These are phyloP conservation scores for Pseudorhombus dupliciocellatus DNA, from an alignment of 2,113 vertebrate species.

Conservation along the genomic window DNA sequence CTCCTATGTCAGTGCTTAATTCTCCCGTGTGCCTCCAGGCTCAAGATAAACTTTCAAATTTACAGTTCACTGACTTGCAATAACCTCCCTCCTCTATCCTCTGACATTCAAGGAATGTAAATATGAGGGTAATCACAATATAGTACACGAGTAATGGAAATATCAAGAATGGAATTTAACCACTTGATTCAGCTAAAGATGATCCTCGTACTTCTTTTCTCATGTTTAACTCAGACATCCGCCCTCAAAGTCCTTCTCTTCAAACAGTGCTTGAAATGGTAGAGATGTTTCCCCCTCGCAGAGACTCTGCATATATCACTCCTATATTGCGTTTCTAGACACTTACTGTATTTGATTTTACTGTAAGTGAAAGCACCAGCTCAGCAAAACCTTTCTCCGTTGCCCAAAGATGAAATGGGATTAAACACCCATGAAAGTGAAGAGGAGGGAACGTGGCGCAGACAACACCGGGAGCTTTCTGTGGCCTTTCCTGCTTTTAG, in stretches of 20 bases:
- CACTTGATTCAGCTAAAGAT: not conserved
- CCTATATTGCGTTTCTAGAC: not conserved
- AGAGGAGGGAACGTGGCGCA: not conserved
- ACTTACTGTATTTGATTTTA: conserved; percentile 1
- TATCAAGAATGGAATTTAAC: not conserved
- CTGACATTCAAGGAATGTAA: conserved; percentile 28
- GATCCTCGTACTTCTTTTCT: too few relatives aligned
- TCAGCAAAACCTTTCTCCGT: not conserved
- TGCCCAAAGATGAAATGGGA: conserved; percentile 19
- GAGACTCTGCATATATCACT: not conserved
- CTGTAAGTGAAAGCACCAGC: conserved; percentile 1
- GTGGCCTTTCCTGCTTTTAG: conserved; percentile 47
- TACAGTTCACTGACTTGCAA: conserved; percentile 4
- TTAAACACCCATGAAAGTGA: conserved; percentile 20
- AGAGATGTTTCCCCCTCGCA: too few relatives aligned
- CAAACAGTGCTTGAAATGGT: too few relatives aligned
- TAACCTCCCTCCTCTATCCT: conserved; percentile 15
- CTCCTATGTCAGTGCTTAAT: not conserved
- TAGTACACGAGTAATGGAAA: not conserved
- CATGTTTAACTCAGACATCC: too few relatives aligned
- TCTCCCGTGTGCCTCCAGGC: conserved; percentile 7
- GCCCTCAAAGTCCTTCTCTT: too few relatives aligned
- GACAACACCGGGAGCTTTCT: conserved; percentile 16
- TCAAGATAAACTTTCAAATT: conserved; percentile 24
- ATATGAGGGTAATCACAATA: not conserved